phyloP scores from a whole-genome alignment of 1,140 invertebrate species.

The Gryon sp. region DNA sequence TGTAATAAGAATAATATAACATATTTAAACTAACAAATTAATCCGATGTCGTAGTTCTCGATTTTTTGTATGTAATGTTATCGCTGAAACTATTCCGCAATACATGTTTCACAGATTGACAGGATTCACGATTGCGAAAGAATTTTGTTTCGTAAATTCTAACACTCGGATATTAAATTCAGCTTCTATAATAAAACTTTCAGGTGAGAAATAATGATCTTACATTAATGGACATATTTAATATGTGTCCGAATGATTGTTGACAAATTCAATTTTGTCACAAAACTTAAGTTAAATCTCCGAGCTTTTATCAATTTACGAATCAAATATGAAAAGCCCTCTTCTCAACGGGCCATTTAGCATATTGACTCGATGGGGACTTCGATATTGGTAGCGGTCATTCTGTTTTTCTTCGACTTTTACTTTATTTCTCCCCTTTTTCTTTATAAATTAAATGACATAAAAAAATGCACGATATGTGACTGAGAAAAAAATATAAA shows the following conservation, averaged over 20 bases:
- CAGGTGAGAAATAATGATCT: constrained; percentile 35
- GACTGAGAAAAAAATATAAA: constrained; percentile 39
- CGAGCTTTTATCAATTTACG: constrained; percentile 70
- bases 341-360: constrained; percentile 78
- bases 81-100: constrained; percentile 24
- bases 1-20: constrained; percentile 37
- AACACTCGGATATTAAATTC: constrained; percentile 29
- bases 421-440: constrained; percentile 25
- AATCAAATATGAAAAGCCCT: constrained; percentile 74
- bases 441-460: constrained; percentile 37
- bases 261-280: constrained; percentile 41
- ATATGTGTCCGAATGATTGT: constrained; percentile 10
- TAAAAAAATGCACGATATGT: constrained; percentile 36
- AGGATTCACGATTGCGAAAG: constrained; percentile 39
- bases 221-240: constrained; percentile 37
- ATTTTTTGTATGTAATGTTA: constrained; percentile 1
- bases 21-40: constrained; percentile 29
- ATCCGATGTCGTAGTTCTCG: constrained; percentile 19
- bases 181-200: constrained; percentile 16
- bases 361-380: constrained; percentile 74
- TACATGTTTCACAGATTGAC: constrained; percentile 31
- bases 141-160: constrained; percentile 61
- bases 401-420: constrained; percentile 45
- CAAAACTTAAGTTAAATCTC: too few relatives aligned
- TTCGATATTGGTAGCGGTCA: constrained; percentile 66